These are phyloP conservation scores for Aethina tumida DNA, from an alignment of 1,140 invertebrate species.

Conservation along the genomic window DNA sequence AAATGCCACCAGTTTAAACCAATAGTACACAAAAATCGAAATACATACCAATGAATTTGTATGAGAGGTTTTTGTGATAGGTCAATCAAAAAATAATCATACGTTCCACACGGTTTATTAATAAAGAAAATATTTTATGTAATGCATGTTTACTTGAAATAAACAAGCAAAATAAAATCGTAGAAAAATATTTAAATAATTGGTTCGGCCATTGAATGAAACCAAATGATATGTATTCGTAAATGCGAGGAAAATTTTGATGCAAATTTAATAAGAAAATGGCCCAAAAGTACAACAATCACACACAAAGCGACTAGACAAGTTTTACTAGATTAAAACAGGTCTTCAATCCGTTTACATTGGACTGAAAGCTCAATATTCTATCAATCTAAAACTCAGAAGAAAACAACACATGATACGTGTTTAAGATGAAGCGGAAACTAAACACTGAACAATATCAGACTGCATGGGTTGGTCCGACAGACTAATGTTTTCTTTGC, in stretches of 20 bases:
- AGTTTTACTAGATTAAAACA: not conserved
- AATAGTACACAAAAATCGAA: slow-evolving; percentile 7
- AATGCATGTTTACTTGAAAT: slow-evolving; percentile 2
- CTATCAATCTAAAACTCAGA: not conserved
- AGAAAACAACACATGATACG: slow-evolving; percentile 6
- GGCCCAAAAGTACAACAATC: too few species aligned
- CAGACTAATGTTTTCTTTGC: slow-evolving; percentile 34
- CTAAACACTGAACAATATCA: slow-evolving; percentile 31
- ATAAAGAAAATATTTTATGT: slow-evolving; percentile 10
- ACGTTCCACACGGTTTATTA: slow-evolving; percentile 7
- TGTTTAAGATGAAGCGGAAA: slow-evolving; percentile 24
- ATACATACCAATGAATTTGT: slow-evolving; percentile 9
- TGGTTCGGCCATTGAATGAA: not conserved
- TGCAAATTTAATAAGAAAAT: too few species aligned
- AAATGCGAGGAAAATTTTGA: too few species aligned
- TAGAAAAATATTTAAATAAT: not conserved
- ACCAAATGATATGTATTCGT: not conserved
- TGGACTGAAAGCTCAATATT: too few species aligned
- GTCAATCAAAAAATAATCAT: slow-evolving; percentile 4
- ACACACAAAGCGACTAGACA: not conserved
- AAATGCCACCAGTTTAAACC: too few species aligned
- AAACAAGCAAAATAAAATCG: slow-evolving; percentile 3
- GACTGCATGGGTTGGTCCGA: slow-evolving; percentile 38
- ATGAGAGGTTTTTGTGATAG: slow-evolving; percentile 3
- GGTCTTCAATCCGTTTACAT: not conserved